A percentile compares a stretch with the other conserved stretches of the same genome.
phyloP scores from a whole-genome alignment of 2,113 vertebrate genomes.

The Trichechus manatus region DNA sequence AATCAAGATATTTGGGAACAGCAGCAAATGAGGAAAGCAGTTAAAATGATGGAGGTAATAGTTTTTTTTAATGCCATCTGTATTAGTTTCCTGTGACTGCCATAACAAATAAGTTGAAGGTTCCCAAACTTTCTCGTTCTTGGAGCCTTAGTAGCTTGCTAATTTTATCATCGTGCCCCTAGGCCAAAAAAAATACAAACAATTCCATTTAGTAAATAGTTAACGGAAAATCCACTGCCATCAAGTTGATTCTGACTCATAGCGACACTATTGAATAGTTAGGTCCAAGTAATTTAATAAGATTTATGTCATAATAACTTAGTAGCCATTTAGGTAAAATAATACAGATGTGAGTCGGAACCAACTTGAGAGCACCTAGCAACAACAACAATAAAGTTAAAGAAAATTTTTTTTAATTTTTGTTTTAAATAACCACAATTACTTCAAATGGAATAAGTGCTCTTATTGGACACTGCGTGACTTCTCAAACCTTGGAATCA shows the following conservation, averaged over 20 bases:
- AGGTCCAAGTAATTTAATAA: background rate
- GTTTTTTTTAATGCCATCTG: background rate
- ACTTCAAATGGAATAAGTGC: background rate
- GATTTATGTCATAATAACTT: background rate
- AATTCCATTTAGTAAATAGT: conserved; percentile 8
- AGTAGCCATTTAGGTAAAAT: background rate
- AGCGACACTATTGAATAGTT: too few relatives aligned
- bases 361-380: too few relatives aligned
- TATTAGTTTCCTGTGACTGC: background rate
- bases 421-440: background rate
- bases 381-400: background rate
- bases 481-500: background rate
- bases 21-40: conserved; percentile 94
- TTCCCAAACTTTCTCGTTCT: background rate
- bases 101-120: background rate
- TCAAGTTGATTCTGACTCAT: too few relatives aligned
- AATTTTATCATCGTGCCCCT: background rate
- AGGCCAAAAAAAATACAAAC: background rate
- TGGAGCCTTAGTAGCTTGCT: background rate
- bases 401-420: background rate
- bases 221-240: background rate
- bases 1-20: conserved; percentile 93
- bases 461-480: background rate
- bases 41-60: conserved; percentile 90
- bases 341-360: background rate